Base-by-base conservation (phyloP, 2,888 invertebrate species). In the Agrochola litura region DNA sequence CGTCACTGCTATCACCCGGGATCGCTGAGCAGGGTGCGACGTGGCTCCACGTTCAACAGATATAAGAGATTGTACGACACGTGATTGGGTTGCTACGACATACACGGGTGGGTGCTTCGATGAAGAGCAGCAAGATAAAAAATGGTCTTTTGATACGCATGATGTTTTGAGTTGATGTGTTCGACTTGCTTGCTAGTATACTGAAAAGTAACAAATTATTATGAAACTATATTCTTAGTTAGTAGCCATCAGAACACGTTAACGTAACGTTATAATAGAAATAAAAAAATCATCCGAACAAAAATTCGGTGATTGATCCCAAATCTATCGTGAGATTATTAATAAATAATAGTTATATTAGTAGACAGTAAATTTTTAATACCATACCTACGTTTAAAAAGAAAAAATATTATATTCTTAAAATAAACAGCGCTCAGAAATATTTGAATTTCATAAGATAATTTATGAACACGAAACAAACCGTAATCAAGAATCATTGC, bases 21-120 rank as follows among this genome's bases (percentile, higher is more conserved):
- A 69, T 76, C 74, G 46, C 64, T 85, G 87, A 86, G 83, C 79
- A 77, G 83, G 86, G 87, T 87, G 65, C 63, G 84, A 85, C 84
- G 82, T 81, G 76, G 43, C 65, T 52, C 41, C 79, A 83, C 74
- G 73, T 77, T 63, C 75, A 63, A 63, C 68, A 70, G 73, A 87
- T 77, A 67, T 69, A 77, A 22, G 76, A 77, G 75, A 86, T 83
- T 81, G 77, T 81, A 77, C 64, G 43, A 85, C 82, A 73, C 37
- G 71, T 72, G 72, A 85, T 77, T 77, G 85, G 64, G 52, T 64
- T 65, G 65, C 37, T 69, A 43, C 56, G 25, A 60, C 22, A 60
- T 30, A 60, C 54, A n/a, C 22, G 56, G 58, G n/a, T 60, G 37
- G 52, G 12, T 67, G 41, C 3, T 63, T 67, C 16, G 14, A 54